Percentiles rank a stretch among this genome's conserved stretches.
Conservation (phyloP, 2,797 vertebrate genomes). For the Pelochelys cantorii region DNA sequence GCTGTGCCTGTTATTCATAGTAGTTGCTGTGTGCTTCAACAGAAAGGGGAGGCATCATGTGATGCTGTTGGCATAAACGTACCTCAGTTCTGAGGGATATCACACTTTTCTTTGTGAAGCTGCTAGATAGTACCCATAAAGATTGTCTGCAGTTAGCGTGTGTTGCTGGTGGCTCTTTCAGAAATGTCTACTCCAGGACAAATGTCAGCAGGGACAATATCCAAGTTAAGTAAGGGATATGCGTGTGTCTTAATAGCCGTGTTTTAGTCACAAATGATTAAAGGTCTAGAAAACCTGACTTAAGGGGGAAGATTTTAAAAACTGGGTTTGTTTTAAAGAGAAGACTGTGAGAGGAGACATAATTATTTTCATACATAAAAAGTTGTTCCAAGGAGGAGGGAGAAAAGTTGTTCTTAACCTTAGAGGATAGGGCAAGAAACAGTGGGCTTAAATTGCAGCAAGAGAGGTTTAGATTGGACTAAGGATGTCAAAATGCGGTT, state of each 20-base stretch:
- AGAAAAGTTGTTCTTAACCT: too few species aligned
- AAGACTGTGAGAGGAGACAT: too few species aligned
- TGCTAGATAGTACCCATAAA: background rate
- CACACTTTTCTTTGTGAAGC: background rate
- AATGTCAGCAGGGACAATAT: background rate
- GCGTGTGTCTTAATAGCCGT: accelerated
- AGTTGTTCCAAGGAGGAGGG: too few species aligned
- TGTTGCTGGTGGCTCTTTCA: background rate
- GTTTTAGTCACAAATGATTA: too few species aligned
- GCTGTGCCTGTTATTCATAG: background rate
- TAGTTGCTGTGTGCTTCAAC: background rate
- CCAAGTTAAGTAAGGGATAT: background rate
- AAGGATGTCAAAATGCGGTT: too few species aligned
- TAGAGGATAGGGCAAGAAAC: too few species aligned
- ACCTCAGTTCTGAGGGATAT: background rate
- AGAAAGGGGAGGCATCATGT: background rate
- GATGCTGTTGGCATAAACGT: background rate
- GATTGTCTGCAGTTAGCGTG: background rate
- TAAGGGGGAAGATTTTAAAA: too few species aligned
- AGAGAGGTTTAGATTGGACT: too few species aligned
- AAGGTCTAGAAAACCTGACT: too few species aligned
- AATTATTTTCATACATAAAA: too few species aligned
- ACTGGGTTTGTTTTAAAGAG: too few species aligned
- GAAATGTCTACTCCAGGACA: background rate
- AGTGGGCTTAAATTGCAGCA: too few species aligned